Conservation (phyloP, 1,140 invertebrate genomes). For the Aphidius gifuensis region DNA sequence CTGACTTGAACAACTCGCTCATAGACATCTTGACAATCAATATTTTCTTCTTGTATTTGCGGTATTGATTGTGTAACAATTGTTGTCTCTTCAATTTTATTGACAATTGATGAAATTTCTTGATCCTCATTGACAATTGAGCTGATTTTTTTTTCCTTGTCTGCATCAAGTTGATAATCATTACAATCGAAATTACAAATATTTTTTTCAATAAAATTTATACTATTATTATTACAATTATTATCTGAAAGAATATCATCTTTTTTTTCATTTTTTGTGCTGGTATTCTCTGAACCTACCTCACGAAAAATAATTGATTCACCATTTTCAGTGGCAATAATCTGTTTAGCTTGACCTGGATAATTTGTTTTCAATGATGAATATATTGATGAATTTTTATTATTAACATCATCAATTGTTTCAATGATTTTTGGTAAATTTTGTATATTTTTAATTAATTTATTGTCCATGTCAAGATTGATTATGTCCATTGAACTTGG, state of each 20-base stretch:
- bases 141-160: too few species aligned
- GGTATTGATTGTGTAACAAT: background rate
- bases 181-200: background rate
- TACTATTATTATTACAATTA: background rate
- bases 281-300: conserved; percentile 47
- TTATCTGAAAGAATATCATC: conserved; percentile 12
- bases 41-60: background rate
- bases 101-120: too few species aligned
- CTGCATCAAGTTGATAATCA: too few species aligned
- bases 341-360: conserved; percentile 58
- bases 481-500: conserved; percentile 52
- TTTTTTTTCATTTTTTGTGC: conserved; percentile 14
- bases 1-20: background rate
- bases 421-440: conserved; percentile 31
- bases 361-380: conserved; percentile 39
- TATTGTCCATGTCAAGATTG: conserved; percentile 52
- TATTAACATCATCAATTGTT: conserved; percentile 38
- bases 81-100: background rate
- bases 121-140: too few species aligned
- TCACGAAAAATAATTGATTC: conserved; percentile 52
- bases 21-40: background rate
- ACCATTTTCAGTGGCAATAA: conserved; percentile 52
- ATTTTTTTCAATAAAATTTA: background rate
- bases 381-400: conserved; percentile 44
- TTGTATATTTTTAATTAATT: conserved; percentile 47